Base-by-base conservation (phyloP, 2,113 vertebrate species). In the Phocoena phocoena region DNA sequence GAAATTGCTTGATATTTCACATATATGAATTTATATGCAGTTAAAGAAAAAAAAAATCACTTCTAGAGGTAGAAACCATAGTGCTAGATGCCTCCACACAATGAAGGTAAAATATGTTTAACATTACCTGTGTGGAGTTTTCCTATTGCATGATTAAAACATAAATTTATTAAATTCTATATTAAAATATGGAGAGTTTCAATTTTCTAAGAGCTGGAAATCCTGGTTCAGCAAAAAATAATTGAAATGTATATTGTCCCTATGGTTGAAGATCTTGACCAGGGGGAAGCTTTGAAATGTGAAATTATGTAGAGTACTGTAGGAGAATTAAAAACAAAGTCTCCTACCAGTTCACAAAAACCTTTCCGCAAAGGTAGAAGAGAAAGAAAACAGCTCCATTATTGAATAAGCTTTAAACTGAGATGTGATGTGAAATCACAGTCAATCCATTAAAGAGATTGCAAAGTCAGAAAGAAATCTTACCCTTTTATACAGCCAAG, bases 311-410 rank as follows among this genome's bases (percentile, higher is more conserved):
- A 86, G 18, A 63, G 8, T 47, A 94, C 3, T 88, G 1, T n/a
- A 44, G 20, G 25, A 3, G 36, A 85, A 88, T 89, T 85, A 88
- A 85, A 77, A 84, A 15, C 33, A 62, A 53, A 87, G 50, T 60
- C 26, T 91, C 6, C 38, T 31, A 2, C 31, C 26, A 62, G 33
- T 12, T 28, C 31, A 25, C 44, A 65, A 92, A 93, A 80, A n/a
- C 7, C 10, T 73, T 5, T 58, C 15, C 20, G 8, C 17, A 94
- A 74, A 92, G 11, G 20, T 28, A 58, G 31, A 74, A 26, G 20
- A 28, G 62, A 90, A 96, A 82, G 38, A 55, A 71, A 73, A 44
- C 8, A 77, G 4, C 10, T 44, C 65, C 50, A 33, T 38, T 44
- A 36, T 3, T 44, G n/a, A 47, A 11, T 47, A 88, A 67, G 50